Conservation (phyloP, 1,140 invertebrate genomes). For the Carcinoscorpius rotundicauda region DNA sequence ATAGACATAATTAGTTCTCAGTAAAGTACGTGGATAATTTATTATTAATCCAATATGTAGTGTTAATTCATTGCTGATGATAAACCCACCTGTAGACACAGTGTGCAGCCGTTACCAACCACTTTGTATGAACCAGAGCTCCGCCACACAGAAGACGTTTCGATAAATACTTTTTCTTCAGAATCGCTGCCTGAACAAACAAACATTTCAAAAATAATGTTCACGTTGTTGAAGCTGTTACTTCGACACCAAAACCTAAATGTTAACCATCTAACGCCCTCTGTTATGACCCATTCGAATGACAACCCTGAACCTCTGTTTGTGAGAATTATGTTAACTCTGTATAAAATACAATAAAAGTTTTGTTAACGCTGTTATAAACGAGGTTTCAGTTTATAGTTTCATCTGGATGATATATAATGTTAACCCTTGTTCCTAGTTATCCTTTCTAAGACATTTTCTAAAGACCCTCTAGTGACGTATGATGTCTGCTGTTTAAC, state of each 20-base stretch:
- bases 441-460: no score
- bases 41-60: no score
- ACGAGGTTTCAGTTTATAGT: no score
- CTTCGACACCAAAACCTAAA: neutral
- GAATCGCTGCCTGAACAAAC: slow-evolving; percentile 53
- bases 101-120: slow-evolving; percentile 82
- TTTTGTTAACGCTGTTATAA: neutral
- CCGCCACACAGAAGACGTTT: slow-evolving; percentile 85
- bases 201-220: neutral
- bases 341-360: neutral
- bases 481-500: neutral
- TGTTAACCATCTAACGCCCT: neutral
- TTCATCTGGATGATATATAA: no score
- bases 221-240: neutral
- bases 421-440: no score
- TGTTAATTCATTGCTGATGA: no score
- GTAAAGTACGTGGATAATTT: no score
- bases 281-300: neutral
- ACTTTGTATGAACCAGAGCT: slow-evolving; percentile 60
- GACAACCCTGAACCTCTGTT: neutral
- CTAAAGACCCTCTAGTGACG: neutral
- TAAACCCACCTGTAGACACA: slow-evolving; percentile 67
- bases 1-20: no score
- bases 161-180: slow-evolving; percentile 77
- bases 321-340: neutral